Percentiles rank a stretch among this genome's conserved stretches.
Evolutionary conservation across 2,113 vertebrate genomes (phyloP).

Genomic region (Lepus europaeus): DNA sequence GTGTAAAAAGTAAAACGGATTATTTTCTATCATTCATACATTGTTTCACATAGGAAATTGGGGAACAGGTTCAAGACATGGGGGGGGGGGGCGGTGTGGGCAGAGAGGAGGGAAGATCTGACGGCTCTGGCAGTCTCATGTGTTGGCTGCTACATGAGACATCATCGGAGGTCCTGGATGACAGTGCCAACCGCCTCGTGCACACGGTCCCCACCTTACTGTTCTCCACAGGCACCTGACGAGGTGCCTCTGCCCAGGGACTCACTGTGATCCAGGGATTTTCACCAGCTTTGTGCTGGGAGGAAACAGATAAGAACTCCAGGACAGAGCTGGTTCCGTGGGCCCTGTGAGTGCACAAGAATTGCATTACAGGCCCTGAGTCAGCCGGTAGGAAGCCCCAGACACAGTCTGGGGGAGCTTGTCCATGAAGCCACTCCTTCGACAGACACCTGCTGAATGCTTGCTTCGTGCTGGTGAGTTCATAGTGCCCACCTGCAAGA

Average conservation of each 20-base stretch:
- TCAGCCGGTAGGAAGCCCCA: neutral
- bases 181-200: neutral
- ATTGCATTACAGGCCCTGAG: neutral
- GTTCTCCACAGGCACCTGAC: neutral
- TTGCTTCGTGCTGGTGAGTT: neutral
- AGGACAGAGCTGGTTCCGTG: neutral
- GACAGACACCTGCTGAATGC: neutral
- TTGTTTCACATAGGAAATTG: neutral
- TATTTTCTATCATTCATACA: neutral
- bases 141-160: neutral
- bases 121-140: neutral
- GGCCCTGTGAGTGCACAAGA: neutral
- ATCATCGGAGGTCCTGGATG: neutral
- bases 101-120: too few species aligned
- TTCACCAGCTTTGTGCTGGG: neutral
- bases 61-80: neutral
- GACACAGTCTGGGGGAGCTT: neutral
- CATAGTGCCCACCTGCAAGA: neutral
- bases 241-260: too few species aligned
- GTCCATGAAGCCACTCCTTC: neutral
- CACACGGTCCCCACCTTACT: neutral
- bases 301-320: neutral
- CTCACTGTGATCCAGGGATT: neutral
- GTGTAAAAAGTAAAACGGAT: neutral
- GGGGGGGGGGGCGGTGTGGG: neutral